Conservation (phyloP, 2,113 vertebrate species). For the Phaetusa simplex region DNA sequence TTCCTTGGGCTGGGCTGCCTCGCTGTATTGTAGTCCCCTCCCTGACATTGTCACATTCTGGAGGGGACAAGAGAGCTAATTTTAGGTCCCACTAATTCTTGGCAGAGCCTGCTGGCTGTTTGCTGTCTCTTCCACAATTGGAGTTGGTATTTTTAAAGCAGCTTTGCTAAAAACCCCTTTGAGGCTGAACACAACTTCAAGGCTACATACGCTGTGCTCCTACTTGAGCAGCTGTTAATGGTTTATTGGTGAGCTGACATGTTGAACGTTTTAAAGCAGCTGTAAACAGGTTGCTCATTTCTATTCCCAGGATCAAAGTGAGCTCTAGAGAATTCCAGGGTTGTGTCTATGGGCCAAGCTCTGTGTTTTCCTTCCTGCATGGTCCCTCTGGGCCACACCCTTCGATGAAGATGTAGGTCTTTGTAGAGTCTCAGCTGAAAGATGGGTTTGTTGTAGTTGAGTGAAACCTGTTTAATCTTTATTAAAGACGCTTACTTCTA, state of each 20-base stretch:
- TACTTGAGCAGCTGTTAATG: slow-evolving; percentile 44
- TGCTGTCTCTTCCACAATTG: slow-evolving; percentile 58
- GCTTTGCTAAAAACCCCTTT: slow-evolving; percentile 39
- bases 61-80: slow-evolving; percentile 48
- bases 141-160: slow-evolving; percentile 52
- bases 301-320: slow-evolving; percentile 6
- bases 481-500: not conserved
- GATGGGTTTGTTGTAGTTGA: not conserved
- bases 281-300: slow-evolving; percentile 33
- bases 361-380: not conserved
- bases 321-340: not conserved
- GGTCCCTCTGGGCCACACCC: not conserved
- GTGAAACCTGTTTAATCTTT: not conserved
- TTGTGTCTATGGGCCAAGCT: not conserved
- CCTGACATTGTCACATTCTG: slow-evolving; percentile 60
- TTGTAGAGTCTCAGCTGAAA: not conserved
- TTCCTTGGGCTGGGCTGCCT: slow-evolving; percentile 28
- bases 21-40: slow-evolving; percentile 42
- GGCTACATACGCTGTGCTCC: not conserved
- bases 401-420: not conserved
- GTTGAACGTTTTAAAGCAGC: slow-evolving; percentile 1
- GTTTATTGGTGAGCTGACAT: slow-evolving; percentile 11
- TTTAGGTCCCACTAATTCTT: slow-evolving; percentile 56
- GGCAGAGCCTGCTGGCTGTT: slow-evolving; percentile 50
- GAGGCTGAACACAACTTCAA: not conserved